These are phyloP conservation scores for Metellina segmentata DNA, from an alignment of 2,888 invertebrate species.

Conservation along the genomic window DNA sequence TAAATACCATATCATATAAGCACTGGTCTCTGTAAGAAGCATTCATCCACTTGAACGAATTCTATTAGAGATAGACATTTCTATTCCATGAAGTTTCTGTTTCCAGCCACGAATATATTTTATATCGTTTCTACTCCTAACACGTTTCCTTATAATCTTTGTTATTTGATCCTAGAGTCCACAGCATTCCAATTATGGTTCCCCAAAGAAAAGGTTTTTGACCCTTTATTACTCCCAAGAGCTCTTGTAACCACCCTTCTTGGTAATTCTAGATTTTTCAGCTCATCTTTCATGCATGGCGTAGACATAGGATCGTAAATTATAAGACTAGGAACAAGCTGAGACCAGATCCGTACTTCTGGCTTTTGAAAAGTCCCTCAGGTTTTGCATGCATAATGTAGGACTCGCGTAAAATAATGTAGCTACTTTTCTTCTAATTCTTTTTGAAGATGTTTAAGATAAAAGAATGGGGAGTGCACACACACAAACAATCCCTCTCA, in stretches of 20 bases:
- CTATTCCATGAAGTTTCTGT: background rate
- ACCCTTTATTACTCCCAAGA: background rate
- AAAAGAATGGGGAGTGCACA: background rate
- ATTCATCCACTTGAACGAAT: background rate
- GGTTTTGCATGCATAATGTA: background rate
- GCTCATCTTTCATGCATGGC: background rate
- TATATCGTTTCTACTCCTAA: background rate
- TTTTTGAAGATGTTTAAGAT: background rate
- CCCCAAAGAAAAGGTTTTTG: background rate
- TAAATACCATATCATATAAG: background rate
- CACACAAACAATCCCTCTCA: background rate
- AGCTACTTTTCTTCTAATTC: background rate
- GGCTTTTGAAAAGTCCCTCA: background rate
- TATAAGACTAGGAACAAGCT: background rate
- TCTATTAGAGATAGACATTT: background rate
- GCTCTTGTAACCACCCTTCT: background rate
- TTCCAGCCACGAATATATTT: background rate
- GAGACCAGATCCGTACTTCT: background rate
- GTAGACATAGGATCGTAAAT: background rate
- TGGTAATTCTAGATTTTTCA: conserved; percentile 24
- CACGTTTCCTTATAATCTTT: background rate
- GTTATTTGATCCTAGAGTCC: conserved; percentile 24
- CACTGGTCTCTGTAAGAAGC: background rate
- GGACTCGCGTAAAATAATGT: background rate
- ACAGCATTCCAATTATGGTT: conserved; percentile 1